phyloP scores from a whole-genome alignment of 2,797 vertebrate genomes.

The Masticophis lateralis region DNA sequence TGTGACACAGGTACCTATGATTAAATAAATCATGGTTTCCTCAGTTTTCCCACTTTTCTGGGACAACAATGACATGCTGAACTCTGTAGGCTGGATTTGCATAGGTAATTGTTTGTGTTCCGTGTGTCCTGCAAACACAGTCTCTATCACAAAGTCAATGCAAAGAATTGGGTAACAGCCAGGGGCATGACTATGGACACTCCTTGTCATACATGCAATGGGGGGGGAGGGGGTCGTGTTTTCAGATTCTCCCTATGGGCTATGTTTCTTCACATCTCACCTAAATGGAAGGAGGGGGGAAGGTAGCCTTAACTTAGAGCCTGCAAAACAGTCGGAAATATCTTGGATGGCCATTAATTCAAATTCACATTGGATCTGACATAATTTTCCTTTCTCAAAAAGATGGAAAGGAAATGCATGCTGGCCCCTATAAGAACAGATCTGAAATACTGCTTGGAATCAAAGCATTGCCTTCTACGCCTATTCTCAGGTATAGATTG shows the following conservation, averaged over 20 bases:
- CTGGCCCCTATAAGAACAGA: too few species aligned
- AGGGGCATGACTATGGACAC: neutral
- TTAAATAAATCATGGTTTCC: neutral
- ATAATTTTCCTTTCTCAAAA: neutral
- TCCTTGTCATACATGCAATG: neutral
- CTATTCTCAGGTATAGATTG: neutral
- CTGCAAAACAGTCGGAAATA: neutral
- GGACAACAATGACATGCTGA: neutral
- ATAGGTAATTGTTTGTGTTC: neutral
- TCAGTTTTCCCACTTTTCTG: neutral
- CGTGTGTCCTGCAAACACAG: neutral
- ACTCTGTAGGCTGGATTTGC: neutral
- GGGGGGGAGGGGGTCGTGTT: too few species aligned
- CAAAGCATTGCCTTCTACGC: neutral
- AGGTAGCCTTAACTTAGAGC: neutral
- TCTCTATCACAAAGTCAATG: neutral
- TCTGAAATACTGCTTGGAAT: neutral
- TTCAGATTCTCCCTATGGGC: neutral
- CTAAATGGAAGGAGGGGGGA: neutral
- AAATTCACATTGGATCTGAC: neutral
- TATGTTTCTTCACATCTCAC: neutral
- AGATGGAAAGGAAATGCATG: neutral
- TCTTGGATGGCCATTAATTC: neutral
- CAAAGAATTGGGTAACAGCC: neutral
- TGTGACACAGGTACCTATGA: neutral